phyloP scores from a whole-genome alignment of 2,888 invertebrate genomes.

The Tridacna crocea region DNA sequence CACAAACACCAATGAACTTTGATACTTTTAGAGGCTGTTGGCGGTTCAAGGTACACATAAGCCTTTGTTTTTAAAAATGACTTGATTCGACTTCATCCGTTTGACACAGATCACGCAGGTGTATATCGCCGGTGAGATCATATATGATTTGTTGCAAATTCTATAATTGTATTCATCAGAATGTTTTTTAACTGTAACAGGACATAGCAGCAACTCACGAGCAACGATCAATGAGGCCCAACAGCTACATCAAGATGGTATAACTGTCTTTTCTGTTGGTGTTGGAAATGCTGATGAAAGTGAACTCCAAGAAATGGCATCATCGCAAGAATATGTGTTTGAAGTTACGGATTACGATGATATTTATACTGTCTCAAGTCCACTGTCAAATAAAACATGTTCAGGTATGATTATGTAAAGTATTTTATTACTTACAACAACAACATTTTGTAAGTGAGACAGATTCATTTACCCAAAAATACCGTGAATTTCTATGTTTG shows the following conservation, averaged over 20 bases:
- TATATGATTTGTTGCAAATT: no score
- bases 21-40: no score
- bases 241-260: neutral
- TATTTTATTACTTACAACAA: no score
- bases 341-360: neutral
- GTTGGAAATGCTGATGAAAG: constrained; percentile 7
- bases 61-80: no score
- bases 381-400: neutral
- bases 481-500: neutral
- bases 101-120: no score
- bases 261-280: neutral
- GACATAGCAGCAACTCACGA: neutral
- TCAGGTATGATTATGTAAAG: neutral
- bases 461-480: no score
- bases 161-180: no score
- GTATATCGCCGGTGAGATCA: no score
- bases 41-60: no score
- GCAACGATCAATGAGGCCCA: neutral
- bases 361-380: neutral
- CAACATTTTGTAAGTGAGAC: no score
- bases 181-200: neutral
- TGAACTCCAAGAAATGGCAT: neutral
- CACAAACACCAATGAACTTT: no score
- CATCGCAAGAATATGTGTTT: neutral
- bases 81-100: no score